Evolutionary conservation across 2,888 invertebrate species (phyloP), one percentile per base, ranked within the genome.

Genomic region (Acanthosepion pharaonis): DNA sequence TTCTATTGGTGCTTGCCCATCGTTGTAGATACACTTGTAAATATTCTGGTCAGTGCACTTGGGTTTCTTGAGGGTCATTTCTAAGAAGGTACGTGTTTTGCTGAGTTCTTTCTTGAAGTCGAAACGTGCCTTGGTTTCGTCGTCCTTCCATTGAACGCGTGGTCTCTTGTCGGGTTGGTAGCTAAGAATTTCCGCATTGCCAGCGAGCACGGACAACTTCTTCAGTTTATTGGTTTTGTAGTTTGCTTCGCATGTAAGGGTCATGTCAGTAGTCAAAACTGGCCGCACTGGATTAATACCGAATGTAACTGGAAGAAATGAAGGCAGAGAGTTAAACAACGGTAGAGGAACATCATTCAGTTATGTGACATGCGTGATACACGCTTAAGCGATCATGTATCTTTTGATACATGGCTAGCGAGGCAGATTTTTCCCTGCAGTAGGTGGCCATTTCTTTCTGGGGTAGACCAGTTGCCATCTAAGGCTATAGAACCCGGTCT

Each of bases 41-140:
- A 92, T 42, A 33, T 92, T 92, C 51, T 48, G 48, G 49, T 92
- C 92, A 15, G 6, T 11, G 48, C 92, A 92, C n/a, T 49, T 28
- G 25, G 92, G 92, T 48, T 92, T 92, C 92, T 92, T 92, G 49
- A 92, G 25, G 25, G 25, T 28, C 92, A 92, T 49, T 49, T 51
- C 4, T 48, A 92, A 51, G 51, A 23, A 49, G 25, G 92, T 92
- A 9, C 51, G 92, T n/a, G 78, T 78, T 23, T 49, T 92, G 48
- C 51, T 49, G 23, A 92, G 92, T 49, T 42, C 92, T 92, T 92
- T 92, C 49, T 48, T 49, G 92, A 92, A 92, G 28, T 48, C 51
- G 15, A 49, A 92, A 51, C 51, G 92, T 5, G 48, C 5, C 28
- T 92, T 92, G 15, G 51, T 49, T 48, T 48, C 3, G 9, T 92